Percentiles rank a stretch among this genome's conserved stretches.
These are phyloP conservation scores for Meandrusa payeni DNA, from an alignment of 2,888 invertebrate species.

Conservation along the genomic window DNA sequence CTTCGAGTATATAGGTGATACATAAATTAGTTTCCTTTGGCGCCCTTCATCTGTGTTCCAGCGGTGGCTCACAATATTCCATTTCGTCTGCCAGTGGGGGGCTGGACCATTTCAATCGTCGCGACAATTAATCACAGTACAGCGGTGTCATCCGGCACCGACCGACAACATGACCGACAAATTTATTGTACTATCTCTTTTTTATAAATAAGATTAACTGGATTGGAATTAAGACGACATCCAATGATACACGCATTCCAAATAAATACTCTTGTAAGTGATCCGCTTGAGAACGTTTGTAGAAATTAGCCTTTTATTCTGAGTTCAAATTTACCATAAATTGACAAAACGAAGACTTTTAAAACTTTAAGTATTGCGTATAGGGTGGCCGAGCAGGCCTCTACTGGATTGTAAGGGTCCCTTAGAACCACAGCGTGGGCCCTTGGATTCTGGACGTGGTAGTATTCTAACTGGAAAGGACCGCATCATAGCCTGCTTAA, in stretches of 20 bases:
- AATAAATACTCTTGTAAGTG: slow-evolving; percentile 7
- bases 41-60: slow-evolving; percentile 63
- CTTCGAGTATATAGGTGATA: slow-evolving; percentile 41
- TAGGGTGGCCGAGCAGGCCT: no score
- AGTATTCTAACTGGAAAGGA: no score
- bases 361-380: no score
- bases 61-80: slow-evolving; percentile 65
- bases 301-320: no score
- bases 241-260: slow-evolving; percentile 25
- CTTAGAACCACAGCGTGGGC: no score
- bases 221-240: slow-evolving; percentile 30
- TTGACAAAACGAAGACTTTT: no score
- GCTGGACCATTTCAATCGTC: slow-evolving; percentile 71
- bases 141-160: slow-evolving; percentile 75
- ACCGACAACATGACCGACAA: slow-evolving; percentile 53
- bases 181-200: slow-evolving; percentile 54
- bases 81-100: slow-evolving; percentile 77
- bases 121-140: slow-evolving; percentile 77
- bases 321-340: no score
- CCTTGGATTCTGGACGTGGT: no score
- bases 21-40: slow-evolving; percentile 63
- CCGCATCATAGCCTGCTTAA: no score
- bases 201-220: slow-evolving; percentile 33
- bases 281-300: no score
- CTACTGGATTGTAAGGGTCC: no score